phyloP scores from a whole-genome alignment of 1,140 invertebrate species.

The Dolichoris vasculosae region DNA sequence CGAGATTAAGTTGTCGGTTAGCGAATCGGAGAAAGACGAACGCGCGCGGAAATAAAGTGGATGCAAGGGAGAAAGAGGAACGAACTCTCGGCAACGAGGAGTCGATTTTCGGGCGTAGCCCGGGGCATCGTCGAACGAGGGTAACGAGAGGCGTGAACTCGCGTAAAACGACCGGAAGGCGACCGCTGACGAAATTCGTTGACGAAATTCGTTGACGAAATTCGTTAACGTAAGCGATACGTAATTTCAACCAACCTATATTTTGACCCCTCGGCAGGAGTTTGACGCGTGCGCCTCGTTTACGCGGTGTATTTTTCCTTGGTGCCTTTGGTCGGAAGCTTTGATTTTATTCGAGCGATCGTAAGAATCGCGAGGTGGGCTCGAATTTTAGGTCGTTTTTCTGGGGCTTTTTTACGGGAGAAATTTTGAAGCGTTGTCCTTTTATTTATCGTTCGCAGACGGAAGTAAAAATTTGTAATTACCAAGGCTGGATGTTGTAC shows the following conservation, averaged over 20 bases:
- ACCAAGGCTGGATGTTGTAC: too few relatives aligned
- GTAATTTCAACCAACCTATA: conserved; percentile 45
- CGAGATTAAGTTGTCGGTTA: neutral
- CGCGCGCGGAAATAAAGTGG: neutral
- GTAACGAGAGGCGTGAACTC: conserved; percentile 25
- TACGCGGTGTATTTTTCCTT: neutral
- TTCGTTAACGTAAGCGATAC: conserved; percentile 32
- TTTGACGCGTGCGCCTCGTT: neutral
- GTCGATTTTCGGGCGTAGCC: neutral
- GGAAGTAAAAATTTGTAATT: too few relatives aligned
- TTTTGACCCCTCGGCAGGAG: neutral
- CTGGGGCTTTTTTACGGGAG: too few relatives aligned
- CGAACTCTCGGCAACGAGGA: neutral
- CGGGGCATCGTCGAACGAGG: neutral
- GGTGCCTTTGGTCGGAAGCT: neutral
- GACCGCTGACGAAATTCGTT: conserved; percentile 18
- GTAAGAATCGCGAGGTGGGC: neutral
- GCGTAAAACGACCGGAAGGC: conserved; percentile 25
- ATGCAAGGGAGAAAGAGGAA: neutral
- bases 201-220: conserved; percentile 11
- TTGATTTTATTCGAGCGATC: conserved; percentile 20
- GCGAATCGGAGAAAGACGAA: neutral
- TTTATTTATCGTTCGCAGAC: too few relatives aligned
- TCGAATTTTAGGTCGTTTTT: too few relatives aligned
- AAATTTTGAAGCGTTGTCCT: too few relatives aligned